These are phyloP conservation scores for Ariolimax columbianus DNA, from an alignment of 2,888 invertebrate species.

Conservation along the genomic window DNA sequence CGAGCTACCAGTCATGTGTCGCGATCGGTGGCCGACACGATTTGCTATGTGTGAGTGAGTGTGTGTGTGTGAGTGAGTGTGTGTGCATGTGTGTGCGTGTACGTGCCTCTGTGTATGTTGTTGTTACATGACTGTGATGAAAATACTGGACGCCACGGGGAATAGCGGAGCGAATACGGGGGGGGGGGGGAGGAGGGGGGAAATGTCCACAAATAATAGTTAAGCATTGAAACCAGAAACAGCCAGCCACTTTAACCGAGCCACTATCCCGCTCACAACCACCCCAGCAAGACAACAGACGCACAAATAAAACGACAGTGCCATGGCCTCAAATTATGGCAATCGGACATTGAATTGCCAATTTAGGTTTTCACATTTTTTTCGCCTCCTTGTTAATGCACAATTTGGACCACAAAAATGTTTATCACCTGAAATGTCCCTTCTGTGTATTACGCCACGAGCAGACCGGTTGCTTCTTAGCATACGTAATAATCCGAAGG, in stretches of 20 bases:
- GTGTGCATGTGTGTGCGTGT: neutral
- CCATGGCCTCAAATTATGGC: neutral
- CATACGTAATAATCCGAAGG: neutral
- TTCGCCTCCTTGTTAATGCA: neutral
- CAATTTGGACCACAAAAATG: neutral
- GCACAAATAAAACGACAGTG: neutral
- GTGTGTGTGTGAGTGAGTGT: neutral
- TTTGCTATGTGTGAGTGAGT: neutral
- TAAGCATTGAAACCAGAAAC: neutral
- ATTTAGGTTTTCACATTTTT: neutral
- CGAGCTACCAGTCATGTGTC: neutral
- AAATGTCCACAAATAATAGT: neutral
- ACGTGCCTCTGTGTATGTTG: neutral
- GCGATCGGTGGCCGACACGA: neutral
- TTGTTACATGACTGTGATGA: too few relatives aligned
- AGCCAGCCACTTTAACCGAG: neutral
- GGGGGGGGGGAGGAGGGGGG: too few relatives aligned
- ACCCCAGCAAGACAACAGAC: neutral
- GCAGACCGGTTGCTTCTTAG: neutral
- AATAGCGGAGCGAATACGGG: too few relatives aligned
- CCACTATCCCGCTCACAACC: neutral
- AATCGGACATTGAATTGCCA: neutral
- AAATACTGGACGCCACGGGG: too few relatives aligned
- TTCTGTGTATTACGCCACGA: neutral
- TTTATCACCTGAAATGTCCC: conserved; percentile 6